phyloP scores from a whole-genome alignment of 2,888 invertebrate species.

The Orthosia gracilis region DNA sequence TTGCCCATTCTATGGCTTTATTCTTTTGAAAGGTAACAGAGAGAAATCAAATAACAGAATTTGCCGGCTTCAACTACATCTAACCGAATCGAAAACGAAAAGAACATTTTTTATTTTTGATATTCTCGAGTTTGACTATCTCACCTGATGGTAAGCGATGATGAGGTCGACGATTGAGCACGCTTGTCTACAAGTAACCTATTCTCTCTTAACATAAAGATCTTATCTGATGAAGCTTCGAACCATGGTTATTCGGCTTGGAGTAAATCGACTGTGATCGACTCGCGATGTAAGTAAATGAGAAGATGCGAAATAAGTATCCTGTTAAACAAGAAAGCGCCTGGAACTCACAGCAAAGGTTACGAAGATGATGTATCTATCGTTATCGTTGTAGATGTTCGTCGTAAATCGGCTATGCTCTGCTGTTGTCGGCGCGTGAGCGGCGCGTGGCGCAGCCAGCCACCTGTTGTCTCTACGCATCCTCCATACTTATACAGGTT shows the following conservation, averaged over 20 bases:
- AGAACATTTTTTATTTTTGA: no score
- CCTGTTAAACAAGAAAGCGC: constrained; percentile 10
- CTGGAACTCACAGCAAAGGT: constrained; percentile 35
- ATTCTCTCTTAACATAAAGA: no score
- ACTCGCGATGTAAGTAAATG: constrained; percentile 67
- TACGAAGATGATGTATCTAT: constrained; percentile 38
- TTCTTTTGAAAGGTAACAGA: no score
- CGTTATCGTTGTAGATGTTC: no score
- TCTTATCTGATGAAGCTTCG: neutral
- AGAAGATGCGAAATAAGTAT: constrained; percentile 10
- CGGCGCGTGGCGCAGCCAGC: constrained; percentile 65
- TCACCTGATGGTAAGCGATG: no score
- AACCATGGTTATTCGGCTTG: neutral
- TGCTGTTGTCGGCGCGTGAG: constrained; percentile 67
- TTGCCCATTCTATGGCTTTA: no score
- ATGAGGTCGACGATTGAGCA: no score
- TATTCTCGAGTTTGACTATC: no score
- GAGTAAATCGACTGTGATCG: constrained; percentile 37
- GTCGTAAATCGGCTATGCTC: constrained; percentile 48
- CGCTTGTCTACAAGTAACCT: no score
- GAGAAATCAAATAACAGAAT: no score
- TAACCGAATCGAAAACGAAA: no score
- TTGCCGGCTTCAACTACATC: no score
- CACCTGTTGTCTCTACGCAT: constrained; percentile 78
- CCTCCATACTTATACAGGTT: constrained; percentile 44